phyloP scores from a whole-genome alignment of 1,140 invertebrate genomes.

The Pseudobourletiella spinata region DNA sequence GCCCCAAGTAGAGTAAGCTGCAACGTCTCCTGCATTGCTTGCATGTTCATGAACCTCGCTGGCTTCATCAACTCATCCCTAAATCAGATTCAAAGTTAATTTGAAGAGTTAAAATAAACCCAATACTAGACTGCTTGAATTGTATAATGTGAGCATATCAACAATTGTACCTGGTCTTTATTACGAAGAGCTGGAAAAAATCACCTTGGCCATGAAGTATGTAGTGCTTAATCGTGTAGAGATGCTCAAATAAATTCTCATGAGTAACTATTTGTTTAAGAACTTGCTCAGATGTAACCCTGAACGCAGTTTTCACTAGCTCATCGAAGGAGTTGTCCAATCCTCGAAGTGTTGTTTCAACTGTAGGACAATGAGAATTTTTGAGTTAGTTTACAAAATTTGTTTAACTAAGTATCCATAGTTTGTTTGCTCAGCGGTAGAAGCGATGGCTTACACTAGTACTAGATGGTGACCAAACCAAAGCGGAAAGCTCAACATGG shows the following conservation, averaged over 20 bases:
- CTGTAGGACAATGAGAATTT: background rate
- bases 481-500: background rate
- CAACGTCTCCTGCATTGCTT: background rate
- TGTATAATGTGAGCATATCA: no score
- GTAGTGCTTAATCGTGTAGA: background rate
- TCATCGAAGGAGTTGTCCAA: background rate
- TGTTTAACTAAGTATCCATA: background rate
- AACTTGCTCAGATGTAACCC: conserved; percentile 1
- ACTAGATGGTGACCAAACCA: no score
- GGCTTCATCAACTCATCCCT: background rate
- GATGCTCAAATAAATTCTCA: conserved; percentile 3
- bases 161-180: background rate
- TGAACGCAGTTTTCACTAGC: background rate
- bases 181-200: conserved; percentile 5
- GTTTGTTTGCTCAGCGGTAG: no score
- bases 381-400: background rate
- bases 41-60: background rate
- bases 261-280: background rate
- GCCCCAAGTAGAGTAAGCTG: background rate
- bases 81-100: no score
- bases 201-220: conserved; percentile 4
- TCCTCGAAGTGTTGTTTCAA: background rate
- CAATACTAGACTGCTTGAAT: no score
- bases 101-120: background rate
- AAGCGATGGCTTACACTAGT: no score